Percentiles rank a stretch among this genome's conserved stretches.
Conservation (phyloP, 2,888 invertebrate species). For the Torymus aiolomorphi region DNA sequence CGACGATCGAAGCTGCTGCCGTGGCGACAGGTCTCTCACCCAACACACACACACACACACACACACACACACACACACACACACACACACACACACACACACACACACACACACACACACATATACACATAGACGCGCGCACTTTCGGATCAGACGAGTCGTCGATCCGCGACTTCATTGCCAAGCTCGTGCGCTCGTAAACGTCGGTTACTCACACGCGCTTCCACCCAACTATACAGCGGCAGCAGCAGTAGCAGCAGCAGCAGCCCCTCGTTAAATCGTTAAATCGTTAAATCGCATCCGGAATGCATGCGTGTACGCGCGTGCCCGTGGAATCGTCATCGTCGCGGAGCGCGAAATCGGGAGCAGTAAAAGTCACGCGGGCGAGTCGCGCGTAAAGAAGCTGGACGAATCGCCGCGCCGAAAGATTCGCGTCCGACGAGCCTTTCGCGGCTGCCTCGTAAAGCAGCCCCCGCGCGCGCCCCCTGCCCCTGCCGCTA, state of each 20-base stretch:
- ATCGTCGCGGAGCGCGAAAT: constrained; percentile 39
- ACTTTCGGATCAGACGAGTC: constrained; percentile 47
- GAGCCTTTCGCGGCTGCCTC: constrained; percentile 49
- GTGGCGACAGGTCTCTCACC: background rate
- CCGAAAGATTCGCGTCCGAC: constrained; percentile 50
- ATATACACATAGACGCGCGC: background rate
- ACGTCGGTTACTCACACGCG: constrained; percentile 33
- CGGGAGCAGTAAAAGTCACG: constrained; percentile 53
- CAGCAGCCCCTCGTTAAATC: constrained; percentile 35
- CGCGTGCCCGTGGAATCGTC: constrained; percentile 14
- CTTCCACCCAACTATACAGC: too few relatives aligned
- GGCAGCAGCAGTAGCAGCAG: too few relatives aligned
- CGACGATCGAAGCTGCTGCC: constrained; percentile 25
- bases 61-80: too few relatives aligned
- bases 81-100: too few relatives aligned
- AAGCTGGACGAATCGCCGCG: constrained; percentile 51
- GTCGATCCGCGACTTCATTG: constrained; percentile 58
- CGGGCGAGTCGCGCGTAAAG: constrained; percentile 51
- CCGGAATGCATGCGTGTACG: constrained; percentile 19
- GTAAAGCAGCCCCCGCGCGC: constrained; percentile 62
- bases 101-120: too few relatives aligned
- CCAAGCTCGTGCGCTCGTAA: constrained; percentile 50
- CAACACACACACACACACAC: too few relatives aligned
- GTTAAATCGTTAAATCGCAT: constrained; percentile 56
- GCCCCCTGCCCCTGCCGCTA: constrained; percentile 13